Percentiles rank a stretch among this genome's conserved stretches.
Evolutionary conservation across 1,140 invertebrate species (phyloP).

Genomic region (Saxidomus purpurata): DNA sequence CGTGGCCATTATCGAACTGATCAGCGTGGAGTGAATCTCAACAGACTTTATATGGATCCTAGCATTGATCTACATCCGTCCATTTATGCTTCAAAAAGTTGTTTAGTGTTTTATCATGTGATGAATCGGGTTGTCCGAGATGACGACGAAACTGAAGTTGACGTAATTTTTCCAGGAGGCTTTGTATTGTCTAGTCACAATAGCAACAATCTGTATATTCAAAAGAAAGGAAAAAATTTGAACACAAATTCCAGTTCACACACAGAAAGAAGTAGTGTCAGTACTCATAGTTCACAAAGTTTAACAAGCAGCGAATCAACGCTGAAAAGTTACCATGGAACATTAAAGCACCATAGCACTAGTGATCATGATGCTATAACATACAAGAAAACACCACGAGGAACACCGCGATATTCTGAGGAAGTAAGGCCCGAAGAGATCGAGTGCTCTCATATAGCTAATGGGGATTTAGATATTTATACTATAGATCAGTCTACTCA

Average conservation of each 20-base stretch:
- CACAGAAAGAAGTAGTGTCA: constrained; percentile 13
- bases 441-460: background rate
- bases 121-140: constrained; percentile 76
- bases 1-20: constrained; percentile 96
- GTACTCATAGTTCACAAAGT: constrained; percentile 39
- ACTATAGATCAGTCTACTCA: constrained; percentile 16
- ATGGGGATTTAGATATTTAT: constrained; percentile 54
- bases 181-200: constrained; percentile 70
- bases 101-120: constrained; percentile 86
- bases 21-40: constrained; percentile 89
- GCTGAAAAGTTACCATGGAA: constrained; percentile 19
- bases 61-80: constrained; percentile 84
- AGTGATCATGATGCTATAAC: constrained; percentile 5
- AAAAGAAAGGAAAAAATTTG: background rate
- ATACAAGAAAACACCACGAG: background rate
- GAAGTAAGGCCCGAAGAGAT: background rate
- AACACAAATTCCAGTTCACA: constrained; percentile 16
- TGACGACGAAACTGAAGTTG: constrained; percentile 65
- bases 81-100: constrained; percentile 86
- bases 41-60: constrained; percentile 86
- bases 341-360: background rate
- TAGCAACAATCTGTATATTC: constrained; percentile 44
- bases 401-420: constrained; percentile 42
- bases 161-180: constrained; percentile 78
- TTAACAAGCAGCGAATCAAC: constrained; percentile 52